Conservation (phyloP, 2,797 vertebrate species). For the Rhinophrynus dorsalis region DNA sequence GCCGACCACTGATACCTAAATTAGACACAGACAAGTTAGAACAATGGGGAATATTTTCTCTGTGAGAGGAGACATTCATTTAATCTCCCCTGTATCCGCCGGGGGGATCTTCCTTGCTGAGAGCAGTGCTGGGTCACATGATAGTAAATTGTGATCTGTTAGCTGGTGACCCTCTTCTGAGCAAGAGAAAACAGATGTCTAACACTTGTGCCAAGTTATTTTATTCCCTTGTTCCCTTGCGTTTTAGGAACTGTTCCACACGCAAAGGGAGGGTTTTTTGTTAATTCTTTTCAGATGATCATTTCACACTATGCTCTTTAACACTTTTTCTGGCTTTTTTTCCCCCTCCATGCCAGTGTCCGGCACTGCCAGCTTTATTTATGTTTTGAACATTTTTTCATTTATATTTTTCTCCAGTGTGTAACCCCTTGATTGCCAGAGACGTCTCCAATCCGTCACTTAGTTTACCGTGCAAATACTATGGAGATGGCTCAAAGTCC, state of each 20-base stretch:
- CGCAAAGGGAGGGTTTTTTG: conserved; percentile 65
- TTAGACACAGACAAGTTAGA: conserved; percentile 45
- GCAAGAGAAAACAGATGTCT: conserved; percentile 84
- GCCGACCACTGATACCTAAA: conserved; percentile 38
- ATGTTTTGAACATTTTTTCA: too few relatives aligned
- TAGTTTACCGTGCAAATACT: too few relatives aligned
- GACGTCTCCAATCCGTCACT: too few relatives aligned
- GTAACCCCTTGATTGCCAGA: too few relatives aligned
- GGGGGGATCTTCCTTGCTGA: conserved; percentile 62
- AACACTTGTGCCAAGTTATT: conserved; percentile 76
- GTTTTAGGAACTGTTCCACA: conserved; percentile 72
- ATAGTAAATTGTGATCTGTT: conserved; percentile 73
- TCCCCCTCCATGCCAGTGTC: too few relatives aligned
- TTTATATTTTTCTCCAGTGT: too few relatives aligned
- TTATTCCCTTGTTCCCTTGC: conserved; percentile 49
- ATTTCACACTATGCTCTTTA: conserved; percentile 39
- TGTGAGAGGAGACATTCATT: conserved; percentile 55
- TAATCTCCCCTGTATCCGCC: conserved; percentile 56
- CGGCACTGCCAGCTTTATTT: too few relatives aligned
- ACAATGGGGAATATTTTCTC: conserved; percentile 53
- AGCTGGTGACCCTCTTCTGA: conserved; percentile 75
- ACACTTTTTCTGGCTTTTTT: too few relatives aligned
- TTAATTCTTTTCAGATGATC: conserved; percentile 74
- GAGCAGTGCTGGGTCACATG: conserved; percentile 69
- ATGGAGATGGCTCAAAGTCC: too few relatives aligned